Evolutionary conservation across 2,113 vertebrate species (phyloP).

Genomic region (Chiloscyllium plagiosum): DNA sequence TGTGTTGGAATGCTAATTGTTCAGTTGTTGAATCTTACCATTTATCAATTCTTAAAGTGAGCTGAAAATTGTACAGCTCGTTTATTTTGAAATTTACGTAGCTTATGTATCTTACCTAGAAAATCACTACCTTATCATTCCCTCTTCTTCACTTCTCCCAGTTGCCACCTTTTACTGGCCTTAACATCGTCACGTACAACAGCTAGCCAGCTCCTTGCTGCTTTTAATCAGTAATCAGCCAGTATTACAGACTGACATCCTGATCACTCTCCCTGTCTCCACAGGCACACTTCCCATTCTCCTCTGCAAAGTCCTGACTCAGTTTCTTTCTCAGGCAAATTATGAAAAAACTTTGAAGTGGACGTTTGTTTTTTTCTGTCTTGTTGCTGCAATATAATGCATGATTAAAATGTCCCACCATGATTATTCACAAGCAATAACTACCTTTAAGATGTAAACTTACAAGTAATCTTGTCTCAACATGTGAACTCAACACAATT

Average conservation of each 20-base stretch:
- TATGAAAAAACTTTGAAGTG: neutral
- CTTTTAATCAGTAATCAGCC: neutral
- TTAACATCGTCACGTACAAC: neutral
- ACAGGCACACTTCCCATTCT: neutral
- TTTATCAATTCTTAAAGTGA: neutral
- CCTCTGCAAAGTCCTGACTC: neutral
- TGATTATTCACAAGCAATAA: neutral
- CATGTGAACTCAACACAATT: neutral
- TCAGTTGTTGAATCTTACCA: neutral
- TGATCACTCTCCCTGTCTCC: neutral
- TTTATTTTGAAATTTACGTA: neutral
- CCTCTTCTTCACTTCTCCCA: neutral
- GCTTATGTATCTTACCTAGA: neutral
- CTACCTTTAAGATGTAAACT: neutral
- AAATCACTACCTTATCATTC: neutral
- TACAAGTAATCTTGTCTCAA: neutral
- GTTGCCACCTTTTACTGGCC: neutral
- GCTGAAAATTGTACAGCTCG: neutral
- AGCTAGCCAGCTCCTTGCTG: neutral
- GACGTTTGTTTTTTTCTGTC: neutral
- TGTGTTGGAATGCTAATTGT: neutral
- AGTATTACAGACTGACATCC: too few relatives aligned
- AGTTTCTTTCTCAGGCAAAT: neutral
- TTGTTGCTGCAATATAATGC: neutral
- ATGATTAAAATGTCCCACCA: too few relatives aligned